phyloP scores from a whole-genome alignment of 2,113 vertebrate species.

The Antechinus stuartii region DNA sequence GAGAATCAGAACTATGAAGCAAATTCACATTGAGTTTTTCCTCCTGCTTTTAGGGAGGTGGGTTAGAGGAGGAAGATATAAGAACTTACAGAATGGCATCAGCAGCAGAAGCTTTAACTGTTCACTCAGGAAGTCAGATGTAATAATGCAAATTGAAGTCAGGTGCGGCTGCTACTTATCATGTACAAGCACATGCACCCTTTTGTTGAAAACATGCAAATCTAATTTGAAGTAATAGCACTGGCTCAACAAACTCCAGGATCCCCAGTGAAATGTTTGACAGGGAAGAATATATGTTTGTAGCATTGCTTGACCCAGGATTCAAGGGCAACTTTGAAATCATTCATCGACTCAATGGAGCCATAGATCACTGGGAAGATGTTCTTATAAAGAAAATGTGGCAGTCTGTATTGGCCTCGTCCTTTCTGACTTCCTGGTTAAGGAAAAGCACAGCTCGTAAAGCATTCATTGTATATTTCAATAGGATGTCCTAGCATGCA shows the following conservation, averaged over 20 bases:
- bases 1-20: constrained; percentile 39
- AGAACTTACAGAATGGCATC: neutral
- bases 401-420: constrained; percentile 75
- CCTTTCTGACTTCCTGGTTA: constrained; percentile 58
- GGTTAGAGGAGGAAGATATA: neutral
- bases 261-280: constrained; percentile 67
- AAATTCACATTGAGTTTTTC: constrained; percentile 23
- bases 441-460: constrained; percentile 67
- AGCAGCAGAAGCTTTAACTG: constrained; percentile 1
- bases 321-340: constrained; percentile 73
- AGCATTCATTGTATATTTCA: constrained; percentile 53
- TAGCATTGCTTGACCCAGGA: constrained; percentile 71
- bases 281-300: constrained; percentile 61
- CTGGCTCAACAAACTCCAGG: constrained; percentile 62
- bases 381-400: constrained; percentile 78
- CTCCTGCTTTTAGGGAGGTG: neutral
- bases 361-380: constrained; percentile 74
- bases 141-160: constrained; percentile 73
- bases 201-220: constrained; percentile 72
- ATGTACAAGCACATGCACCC: constrained; percentile 18
- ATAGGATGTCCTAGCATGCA: constrained; percentile 34
- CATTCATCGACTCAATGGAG: constrained; percentile 70
- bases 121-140: constrained; percentile 70
- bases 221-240: constrained; percentile 72
- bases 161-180: constrained; percentile 69